Evolutionary conservation across 2,113 vertebrate species (phyloP), one percentile per base, ranked within the genome.

Genomic region (Podocnemis expansa): DNA sequence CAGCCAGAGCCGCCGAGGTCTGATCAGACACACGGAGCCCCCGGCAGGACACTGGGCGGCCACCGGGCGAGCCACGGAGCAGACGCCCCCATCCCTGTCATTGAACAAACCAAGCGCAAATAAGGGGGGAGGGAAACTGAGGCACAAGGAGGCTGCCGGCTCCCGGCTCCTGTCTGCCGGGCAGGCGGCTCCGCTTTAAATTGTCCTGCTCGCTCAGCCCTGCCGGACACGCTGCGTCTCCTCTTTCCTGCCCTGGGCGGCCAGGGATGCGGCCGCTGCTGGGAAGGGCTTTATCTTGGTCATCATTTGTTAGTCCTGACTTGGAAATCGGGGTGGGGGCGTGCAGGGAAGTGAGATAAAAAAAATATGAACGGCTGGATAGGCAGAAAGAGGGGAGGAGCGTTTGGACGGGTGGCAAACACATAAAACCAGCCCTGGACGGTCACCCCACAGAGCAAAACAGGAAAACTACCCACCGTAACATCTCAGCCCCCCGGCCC

Each of bases 301-400:
- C 88, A 75, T 87, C 85, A 89, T 54, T 80, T 41, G 70, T 52
- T 31, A 70, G 29, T 45, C 78, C 80, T 27, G 55, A 41, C 82
- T 87, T 19, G 78, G 91, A n/a, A 43, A 52, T 78, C 93, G 82
- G 79, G 90, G 79, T 45, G 78, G 78, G 81, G 22, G n/a, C 25
- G 84, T 38, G 17, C 41, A 76, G 82, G 43, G 79, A 80, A 56
- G 8, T 47, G 67, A 86, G 80, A 87, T 90, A 7, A 81, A 88
- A 93, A 54, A 84, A 88, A 82, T 47, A 88, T 89, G 89, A 93
- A 82, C 90, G 55, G 14, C 85, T 91, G 91, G 90, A 79, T 90
- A 95, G 91, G 95, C 94, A 94, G 94, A 95, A 93, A 93, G 7
- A 80, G 97, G 96, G 98, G 97, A 97, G 98, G 97, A 97, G 96